These are phyloP conservation scores for Podabrus alpinus DNA, from an alignment of 2,888 invertebrate genomes.

Conservation along the genomic window DNA sequence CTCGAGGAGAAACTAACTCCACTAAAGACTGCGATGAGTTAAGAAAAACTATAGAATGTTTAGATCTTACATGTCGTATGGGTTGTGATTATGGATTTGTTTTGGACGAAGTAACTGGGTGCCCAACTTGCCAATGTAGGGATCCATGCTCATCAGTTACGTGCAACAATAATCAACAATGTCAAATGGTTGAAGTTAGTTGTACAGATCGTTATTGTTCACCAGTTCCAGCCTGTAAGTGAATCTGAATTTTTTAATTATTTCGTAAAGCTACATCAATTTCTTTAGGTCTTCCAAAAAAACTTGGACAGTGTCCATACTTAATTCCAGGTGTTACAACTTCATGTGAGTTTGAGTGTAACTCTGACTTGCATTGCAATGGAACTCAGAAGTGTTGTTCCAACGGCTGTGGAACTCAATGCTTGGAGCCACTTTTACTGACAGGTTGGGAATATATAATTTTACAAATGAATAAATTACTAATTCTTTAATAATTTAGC, in stretches of 20 bases:
- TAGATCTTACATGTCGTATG: conserved; percentile 78
- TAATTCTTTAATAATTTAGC: conserved; percentile 47
- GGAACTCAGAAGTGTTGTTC: conserved; percentile 77
- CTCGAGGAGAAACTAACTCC: conserved; percentile 49
- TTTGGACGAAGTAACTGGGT: conserved; percentile 68
- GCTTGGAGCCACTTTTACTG: conserved; percentile 72
- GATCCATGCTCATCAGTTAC: conserved; percentile 76
- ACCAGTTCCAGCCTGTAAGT: conserved; percentile 79
- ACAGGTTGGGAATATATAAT: conserved; percentile 53
- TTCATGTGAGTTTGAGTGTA: conserved; percentile 77
- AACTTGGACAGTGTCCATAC: conserved; percentile 82
- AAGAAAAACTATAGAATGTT: conserved; percentile 66
- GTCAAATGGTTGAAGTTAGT: conserved; percentile 82
- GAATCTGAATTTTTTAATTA: not conserved
- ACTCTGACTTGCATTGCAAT: conserved; percentile 75
- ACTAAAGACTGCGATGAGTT: conserved; percentile 53
- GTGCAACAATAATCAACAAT: conserved; percentile 71
- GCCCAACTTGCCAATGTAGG: conserved; percentile 79
- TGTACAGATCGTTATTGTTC: conserved; percentile 86
- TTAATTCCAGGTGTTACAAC: conserved; percentile 70
- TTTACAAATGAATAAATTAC: not conserved
- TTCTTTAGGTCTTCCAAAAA: conserved; percentile 64
- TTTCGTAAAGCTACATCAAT: not conserved
- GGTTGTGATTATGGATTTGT: conserved; percentile 85
- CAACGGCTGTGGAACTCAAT: conserved; percentile 85